Evolutionary conservation across 2,113 vertebrate genomes (phyloP), one percentile per base, ranked within the genome.

Genomic region (Eulemur macaco): DNA sequence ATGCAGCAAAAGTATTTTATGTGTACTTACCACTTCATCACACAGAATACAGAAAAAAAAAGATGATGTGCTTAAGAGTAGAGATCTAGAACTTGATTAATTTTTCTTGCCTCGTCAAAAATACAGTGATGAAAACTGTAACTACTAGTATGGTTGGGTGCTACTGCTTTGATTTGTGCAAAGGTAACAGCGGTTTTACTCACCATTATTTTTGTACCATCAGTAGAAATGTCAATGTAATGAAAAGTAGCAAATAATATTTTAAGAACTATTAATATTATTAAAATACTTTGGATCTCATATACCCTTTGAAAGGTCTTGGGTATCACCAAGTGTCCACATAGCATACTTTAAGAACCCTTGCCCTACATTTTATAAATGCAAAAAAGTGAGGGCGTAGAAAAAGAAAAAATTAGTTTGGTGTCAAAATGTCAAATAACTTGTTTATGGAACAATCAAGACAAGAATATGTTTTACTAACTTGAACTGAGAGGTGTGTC

Each of bases 41-140:
- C 3, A 71, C 1, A n/a, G 60, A 73, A 31, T 82, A 58, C 66
- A 50, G 25, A 11, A 60, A 34, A 23, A 91, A 39, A 27, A 76
- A 73, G 27, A 77, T 34, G n/a, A 31, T n/a, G 21, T 42, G 29
- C 1, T 45, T 58, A 83, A 77, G 0, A 17, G 47, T 2, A 54
- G 17, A 89, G 54, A 66, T 78, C 52, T 91, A 25, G 76, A 93
- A 54, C 12, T 63, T 86, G 23, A 68, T n/a, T 34, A 71, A 47
- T 78, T 88, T 80, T 66, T 78, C 52, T 88, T 86, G 15, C 23
- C 77, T 89, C 37, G 45, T 69, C 74, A 29, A 96, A 94, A 85
- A 9, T 27, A 20, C 45, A 2, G 27, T 17, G 8, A 56, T 78
- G 3, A 23, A 52, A 27, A 50, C 4, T 64, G 9, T 15, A 52